Evolutionary conservation across 2,888 invertebrate genomes (phyloP).

Genomic region (Coecobrya sp.): DNA sequence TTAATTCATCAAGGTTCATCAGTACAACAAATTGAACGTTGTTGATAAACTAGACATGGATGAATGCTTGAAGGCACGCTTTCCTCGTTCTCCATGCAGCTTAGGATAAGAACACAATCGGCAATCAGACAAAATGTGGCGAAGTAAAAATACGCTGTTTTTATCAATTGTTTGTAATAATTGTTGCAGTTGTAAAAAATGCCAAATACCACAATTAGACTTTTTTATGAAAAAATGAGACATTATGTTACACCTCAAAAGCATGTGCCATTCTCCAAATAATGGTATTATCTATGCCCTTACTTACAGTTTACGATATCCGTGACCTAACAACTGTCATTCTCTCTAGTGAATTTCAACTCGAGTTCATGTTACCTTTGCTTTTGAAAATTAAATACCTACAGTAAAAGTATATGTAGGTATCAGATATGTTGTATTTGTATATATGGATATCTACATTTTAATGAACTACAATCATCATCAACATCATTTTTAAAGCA

Average conservation of each 20-base stretch:
- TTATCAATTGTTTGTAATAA: background rate
- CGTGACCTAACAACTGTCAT: too few relatives aligned
- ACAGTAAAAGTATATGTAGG: too few relatives aligned
- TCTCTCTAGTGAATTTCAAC: too few relatives aligned
- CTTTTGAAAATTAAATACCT: too few relatives aligned
- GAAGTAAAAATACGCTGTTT: background rate
- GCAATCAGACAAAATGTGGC: background rate
- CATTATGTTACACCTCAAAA: too few relatives aligned
- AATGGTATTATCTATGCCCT: too few relatives aligned
- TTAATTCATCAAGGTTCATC: conserved; percentile 22
- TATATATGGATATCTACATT: too few relatives aligned
- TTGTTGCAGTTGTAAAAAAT: background rate
- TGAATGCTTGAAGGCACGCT: background rate
- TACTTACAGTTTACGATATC: too few relatives aligned
- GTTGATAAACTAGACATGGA: background rate
- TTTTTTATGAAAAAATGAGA: too few relatives aligned
- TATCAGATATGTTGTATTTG: too few relatives aligned
- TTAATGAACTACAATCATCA: background rate
- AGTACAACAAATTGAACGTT: background rate
- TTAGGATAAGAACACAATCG: background rate
- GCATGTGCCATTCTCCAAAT: too few relatives aligned
- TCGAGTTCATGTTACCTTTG: too few relatives aligned
- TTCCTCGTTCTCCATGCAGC: background rate
- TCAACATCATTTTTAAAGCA: background rate
- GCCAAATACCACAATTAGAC: background rate